phyloP scores from a whole-genome alignment of 2,888 invertebrate species.

The Meteorus cinctellus region DNA sequence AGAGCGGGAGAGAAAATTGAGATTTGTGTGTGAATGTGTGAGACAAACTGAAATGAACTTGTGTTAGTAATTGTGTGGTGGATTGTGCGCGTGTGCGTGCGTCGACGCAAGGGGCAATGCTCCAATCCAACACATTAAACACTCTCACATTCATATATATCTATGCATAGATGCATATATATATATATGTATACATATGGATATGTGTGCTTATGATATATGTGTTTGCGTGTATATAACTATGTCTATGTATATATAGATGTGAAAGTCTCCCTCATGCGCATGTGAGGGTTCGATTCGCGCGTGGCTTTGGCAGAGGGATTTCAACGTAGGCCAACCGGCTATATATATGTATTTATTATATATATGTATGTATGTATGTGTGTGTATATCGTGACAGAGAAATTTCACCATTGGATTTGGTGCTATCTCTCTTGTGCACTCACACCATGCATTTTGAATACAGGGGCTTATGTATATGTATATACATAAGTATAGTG shows the following conservation, averaged over 20 bases:
- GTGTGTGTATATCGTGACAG: constrained; percentile 28
- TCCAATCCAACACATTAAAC: constrained; percentile 47
- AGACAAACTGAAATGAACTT: constrained; percentile 37
- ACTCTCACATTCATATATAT: constrained; percentile 23
- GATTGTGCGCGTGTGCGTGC: constrained; percentile 31
- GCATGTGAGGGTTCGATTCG: constrained; percentile 41
- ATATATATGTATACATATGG: constrained; percentile 1
- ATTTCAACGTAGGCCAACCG: constrained; percentile 41
- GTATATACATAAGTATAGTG: neutral
- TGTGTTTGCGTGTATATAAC: neutral
- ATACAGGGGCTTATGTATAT: neutral
- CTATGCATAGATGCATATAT: neutral
- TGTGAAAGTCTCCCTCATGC: constrained; percentile 41
- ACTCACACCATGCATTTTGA: constrained; percentile 30
- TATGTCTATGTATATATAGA: neutral
- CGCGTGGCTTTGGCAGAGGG: constrained; percentile 45
- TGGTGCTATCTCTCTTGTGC: constrained; percentile 30
- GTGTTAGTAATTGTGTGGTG: constrained; percentile 33
- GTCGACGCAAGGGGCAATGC: constrained; percentile 58
- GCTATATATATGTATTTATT: constrained; percentile 14
- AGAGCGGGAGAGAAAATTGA: neutral
- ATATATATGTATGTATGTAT: constrained; percentile 2
- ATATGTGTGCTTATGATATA: neutral
- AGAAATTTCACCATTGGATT: constrained; percentile 40
- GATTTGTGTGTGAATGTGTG: constrained; percentile 22